Base-by-base conservation (phyloP, 2,888 invertebrate species). In the Andrena minutula region DNA sequence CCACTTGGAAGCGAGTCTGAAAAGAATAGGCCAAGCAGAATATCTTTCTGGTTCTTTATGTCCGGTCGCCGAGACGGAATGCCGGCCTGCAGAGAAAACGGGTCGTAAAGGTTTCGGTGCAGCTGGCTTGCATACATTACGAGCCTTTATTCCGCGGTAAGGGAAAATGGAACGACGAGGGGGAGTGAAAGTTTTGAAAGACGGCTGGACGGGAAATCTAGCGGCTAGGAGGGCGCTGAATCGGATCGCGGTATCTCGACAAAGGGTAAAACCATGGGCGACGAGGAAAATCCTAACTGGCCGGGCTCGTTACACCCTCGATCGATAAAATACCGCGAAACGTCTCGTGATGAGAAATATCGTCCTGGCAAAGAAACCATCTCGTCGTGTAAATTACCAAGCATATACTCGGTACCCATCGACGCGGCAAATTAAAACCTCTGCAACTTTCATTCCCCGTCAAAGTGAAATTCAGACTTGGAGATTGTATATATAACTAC, bases 1-100 rank as follows among this genome's bases (percentile, higher is more conserved):
- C 66, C 66, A 51, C 64, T 69, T 61, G 73, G 58, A 65, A 72
- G 72, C 68, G 75, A 66, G 75, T 63, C 76, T 66, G 75, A 77
- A 86, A 82, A 75, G 73, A 83, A 83, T 79, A 70, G 81, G 63
- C 61, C 71, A 64, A 71, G 75, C 61, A 69, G 69, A 88, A 88
- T 86, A 86, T 87, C 88, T 80, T 88, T 75, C 86, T 64, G 75
- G 60, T 64, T 82, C 79, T 88, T 88, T 86, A 82, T 86, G 65
- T 72, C 70, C 61, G 77, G 74, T 75, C 51, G 60, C 65, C 58
- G 73, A 79, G 88, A 79, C 51, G 75, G 82, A 79, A 83, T 84
- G 60, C 72, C 68, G 82, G 71, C 49, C 49, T 23, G 75, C 20
- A 26, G 63, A 49, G 70, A 65, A 77, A 82, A 65, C 73, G 79